These are phyloP conservation scores for Macrotus californicus DNA, from an alignment of 2,113 vertebrate species.

Conservation along the genomic window DNA sequence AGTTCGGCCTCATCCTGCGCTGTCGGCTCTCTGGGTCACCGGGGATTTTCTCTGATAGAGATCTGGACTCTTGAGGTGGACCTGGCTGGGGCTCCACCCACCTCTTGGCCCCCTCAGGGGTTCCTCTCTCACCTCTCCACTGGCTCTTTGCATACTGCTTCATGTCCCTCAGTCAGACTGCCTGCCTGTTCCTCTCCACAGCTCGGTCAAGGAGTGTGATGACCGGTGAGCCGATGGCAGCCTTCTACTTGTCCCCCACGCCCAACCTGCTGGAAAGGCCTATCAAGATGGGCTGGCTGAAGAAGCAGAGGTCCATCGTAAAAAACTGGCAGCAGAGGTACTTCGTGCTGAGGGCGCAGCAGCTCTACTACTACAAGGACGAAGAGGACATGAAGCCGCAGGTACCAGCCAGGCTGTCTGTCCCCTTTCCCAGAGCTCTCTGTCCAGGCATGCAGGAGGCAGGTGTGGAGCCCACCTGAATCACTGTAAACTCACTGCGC, in stretches of 20 bases:
- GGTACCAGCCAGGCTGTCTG: conserved; percentile 74
- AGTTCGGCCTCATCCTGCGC: accelerated
- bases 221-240: conserved; percentile 78
- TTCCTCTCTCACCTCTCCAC: accelerated
- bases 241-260: conserved; percentile 33
- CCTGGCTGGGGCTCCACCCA: not conserved
- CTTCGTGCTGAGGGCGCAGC: conserved; percentile 89
- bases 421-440: not conserved
- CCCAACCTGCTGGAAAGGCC: conserved; percentile 84
- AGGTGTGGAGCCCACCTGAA: accelerated
- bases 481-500: accelerated
- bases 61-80: not conserved
- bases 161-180: not conserved
- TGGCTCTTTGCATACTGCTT: accelerated
- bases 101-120: not conserved
- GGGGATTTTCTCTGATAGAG: not conserved
- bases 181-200: conserved; percentile 69
- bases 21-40: not conserved
- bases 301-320: conserved; percentile 93
- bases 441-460: accelerated
- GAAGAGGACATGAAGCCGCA: conserved; percentile 89
- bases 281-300: conserved; percentile 93
- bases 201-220: conserved; percentile 92
- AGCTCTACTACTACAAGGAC: conserved; percentile 92
- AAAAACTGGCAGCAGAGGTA: conserved; percentile 96